Conservation (phyloP, 2,113 vertebrate genomes). For the Nothoprocta pentlandii region DNA sequence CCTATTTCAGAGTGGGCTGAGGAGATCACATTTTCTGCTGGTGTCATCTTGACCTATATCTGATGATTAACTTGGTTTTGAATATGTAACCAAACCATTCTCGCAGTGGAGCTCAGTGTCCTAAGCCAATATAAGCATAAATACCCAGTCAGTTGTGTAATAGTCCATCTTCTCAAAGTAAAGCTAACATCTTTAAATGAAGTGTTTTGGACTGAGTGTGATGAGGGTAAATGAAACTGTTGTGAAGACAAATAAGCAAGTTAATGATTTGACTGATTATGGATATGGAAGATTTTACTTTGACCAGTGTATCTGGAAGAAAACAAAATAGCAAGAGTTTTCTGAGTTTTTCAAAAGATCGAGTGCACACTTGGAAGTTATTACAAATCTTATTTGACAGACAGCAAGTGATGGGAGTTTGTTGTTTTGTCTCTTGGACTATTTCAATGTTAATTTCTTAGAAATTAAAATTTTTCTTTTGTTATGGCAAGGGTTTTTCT, state of each 20-base stretch:
- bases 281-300: neutral
- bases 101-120: neutral
- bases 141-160: neutral
- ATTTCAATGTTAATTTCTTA: neutral
- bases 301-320: neutral
- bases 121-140: neutral
- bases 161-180: neutral
- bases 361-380: neutral
- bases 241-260: neutral
- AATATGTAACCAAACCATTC: neutral
- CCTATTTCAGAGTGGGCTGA: neutral
- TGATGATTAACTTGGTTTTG: neutral
- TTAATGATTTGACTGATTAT: fast-evolving
- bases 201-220: neutral
- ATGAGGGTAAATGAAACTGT: neutral
- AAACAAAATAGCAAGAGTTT: neutral
- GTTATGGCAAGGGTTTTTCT: neutral
- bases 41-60: neutral
- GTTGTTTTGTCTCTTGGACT: neutral
- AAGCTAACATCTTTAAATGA: too few species aligned
- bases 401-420: neutral
- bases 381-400: neutral
- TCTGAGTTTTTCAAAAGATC: neutral
- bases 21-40: fast-evolving
- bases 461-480: neutral